Conservation (phyloP, 2,113 vertebrate species). For the Cisticola juncidis region DNA sequence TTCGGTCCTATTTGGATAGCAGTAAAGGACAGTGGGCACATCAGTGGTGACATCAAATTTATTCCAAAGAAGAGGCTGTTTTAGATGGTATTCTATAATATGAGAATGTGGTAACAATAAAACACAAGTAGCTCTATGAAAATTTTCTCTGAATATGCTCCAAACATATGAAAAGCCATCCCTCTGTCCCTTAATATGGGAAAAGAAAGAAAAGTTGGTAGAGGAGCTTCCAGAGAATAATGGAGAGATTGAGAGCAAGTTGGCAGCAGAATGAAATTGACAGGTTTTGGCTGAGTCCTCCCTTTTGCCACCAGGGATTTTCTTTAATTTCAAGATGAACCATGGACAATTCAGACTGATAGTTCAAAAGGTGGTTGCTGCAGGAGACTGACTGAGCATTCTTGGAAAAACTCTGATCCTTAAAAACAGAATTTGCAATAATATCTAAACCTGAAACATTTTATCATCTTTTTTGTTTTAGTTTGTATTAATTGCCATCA, state of each 20-base stretch:
- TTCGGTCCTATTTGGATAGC: background rate
- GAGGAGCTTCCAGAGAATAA: background rate
- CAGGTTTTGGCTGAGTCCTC: background rate
- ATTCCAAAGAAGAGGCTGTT: background rate
- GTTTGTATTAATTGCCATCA: background rate
- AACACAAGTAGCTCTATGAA: background rate
- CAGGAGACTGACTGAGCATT: background rate
- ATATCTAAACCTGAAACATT: background rate
- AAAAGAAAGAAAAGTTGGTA: background rate
- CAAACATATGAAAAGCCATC: background rate
- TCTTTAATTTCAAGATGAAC: background rate
- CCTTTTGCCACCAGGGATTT: background rate
- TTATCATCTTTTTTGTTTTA: background rate
- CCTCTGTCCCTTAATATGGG: background rate
- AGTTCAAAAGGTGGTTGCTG: background rate
- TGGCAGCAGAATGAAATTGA: background rate
- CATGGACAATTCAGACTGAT: background rate
- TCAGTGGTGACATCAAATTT: background rate
- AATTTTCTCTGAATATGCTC: background rate
- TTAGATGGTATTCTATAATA: background rate
- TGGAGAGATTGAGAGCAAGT: background rate
- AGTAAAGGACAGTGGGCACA: background rate
- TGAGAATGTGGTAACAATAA: background rate
- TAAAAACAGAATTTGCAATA: background rate
- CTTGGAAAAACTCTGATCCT: background rate